These are phyloP conservation scores for Euphydryas editha DNA, from an alignment of 2,888 invertebrate genomes.

Conservation along the genomic window DNA sequence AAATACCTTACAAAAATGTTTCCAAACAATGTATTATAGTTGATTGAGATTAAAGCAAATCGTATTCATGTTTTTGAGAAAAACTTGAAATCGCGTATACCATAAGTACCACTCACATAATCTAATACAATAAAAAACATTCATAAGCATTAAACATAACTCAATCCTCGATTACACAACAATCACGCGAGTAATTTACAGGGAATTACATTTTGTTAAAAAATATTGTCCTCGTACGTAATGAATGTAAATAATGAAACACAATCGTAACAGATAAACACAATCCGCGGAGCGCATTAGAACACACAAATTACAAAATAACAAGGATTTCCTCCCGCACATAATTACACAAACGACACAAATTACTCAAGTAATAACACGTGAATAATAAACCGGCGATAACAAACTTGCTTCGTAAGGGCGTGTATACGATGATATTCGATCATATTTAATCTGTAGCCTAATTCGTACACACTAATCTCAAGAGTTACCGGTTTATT, in stretches of 20 bases:
- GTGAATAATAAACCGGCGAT: slow-evolving; percentile 50
- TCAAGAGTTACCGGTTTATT: too few relatives aligned
- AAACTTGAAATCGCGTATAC: not conserved
- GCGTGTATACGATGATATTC: slow-evolving; percentile 22
- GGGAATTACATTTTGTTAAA: slow-evolving; percentile 45
- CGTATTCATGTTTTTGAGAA: not conserved
- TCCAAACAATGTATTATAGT: too few relatives aligned
- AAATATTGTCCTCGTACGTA: slow-evolving; percentile 51
- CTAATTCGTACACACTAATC: too few relatives aligned
- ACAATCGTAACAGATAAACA: slow-evolving; percentile 73
- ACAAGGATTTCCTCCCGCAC: slow-evolving; percentile 73
- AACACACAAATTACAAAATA: slow-evolving; percentile 72
- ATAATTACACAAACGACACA: slow-evolving; percentile 69
- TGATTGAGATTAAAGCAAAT: too few relatives aligned
- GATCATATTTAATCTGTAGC: not conserved
- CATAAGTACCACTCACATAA: not conserved
- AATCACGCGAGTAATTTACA: slow-evolving; percentile 46
- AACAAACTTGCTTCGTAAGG: slow-evolving; percentile 39
- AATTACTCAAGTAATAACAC: slow-evolving; percentile 72
- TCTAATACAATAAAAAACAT: slow-evolving; percentile 12
- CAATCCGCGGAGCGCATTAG: slow-evolving; percentile 57
- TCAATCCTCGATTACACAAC: slow-evolving; percentile 43
- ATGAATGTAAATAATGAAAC: slow-evolving; percentile 77
- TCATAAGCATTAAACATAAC: slow-evolving; percentile 43
- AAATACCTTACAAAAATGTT: too few relatives aligned